Evolutionary conservation across 2,797 vertebrate species (phyloP), one percentile per base, ranked within the genome.

Genomic region (Melanotaenia parkinsoni): DNA sequence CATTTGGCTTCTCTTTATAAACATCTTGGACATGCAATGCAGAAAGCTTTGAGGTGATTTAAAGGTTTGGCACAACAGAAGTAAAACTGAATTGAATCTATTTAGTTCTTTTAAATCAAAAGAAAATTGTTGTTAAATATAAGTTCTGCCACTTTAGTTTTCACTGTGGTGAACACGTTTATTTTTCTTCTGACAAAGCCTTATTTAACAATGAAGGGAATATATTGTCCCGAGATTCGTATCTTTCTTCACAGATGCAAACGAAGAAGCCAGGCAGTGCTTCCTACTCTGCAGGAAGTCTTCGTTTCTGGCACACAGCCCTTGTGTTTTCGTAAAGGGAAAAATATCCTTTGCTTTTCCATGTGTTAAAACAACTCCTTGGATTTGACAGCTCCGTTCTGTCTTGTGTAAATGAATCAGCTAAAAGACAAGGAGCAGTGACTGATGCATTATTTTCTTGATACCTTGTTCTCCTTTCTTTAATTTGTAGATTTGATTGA

Each of bases 401-500:
- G 13, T 13, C 12, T 54, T 13, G 13, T 14, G 24, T 51, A 24
- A 24, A 3, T 24, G 47, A 22, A 51, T 51, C n/a, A 22, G n/a
- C 51, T 28, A 16, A 13, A 24, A 54, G 26, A 26, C 12, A 11
- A 13, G 0, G 12, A 54, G 24, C 11, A 53, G 10, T 53, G 12
- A 54, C 11, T 26, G 24, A 54, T 12, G 24, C 63, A 54, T 20
- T 67, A 45, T 24, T 7, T 26, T 47, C 35, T 51, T 37, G 11
- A 51, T 70, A 40, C 12, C 56, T 30, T 4, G 9, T 50, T 47
- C 18, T 67, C 37, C 62, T 67, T 63, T 73, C 3, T 28, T 28
- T 22, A 72, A 58, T 65, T 78, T 58, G 63, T n/a, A 32, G 30
- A 59, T 38, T 70, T 83, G 79, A 79, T 67, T 78, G 70, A 65